A percentile compares a stretch with the other conserved stretches of the same genome.
phyloP scores from a whole-genome alignment of 2,113 vertebrate genomes.

The Cyanoliseus patagonus region DNA sequence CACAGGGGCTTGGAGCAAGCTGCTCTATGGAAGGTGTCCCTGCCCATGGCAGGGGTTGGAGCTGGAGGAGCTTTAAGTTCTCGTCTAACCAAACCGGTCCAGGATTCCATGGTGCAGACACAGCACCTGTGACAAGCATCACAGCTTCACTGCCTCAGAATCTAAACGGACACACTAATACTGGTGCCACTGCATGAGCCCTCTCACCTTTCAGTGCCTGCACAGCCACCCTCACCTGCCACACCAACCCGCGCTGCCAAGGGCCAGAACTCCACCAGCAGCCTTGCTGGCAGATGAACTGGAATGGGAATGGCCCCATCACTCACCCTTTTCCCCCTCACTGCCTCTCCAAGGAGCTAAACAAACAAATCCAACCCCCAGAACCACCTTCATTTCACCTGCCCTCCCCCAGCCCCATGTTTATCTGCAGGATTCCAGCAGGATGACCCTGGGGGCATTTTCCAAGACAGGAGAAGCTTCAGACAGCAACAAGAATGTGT shows the following conservation, averaged over 20 bases:
- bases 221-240: not conserved
- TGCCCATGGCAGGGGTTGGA: fast-evolving
- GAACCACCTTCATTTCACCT: conserved; percentile 10
- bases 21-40: not conserved
- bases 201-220: not conserved
- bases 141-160: not conserved
- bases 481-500: conserved; percentile 61
- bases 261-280: not conserved
- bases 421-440: conserved; percentile 31
- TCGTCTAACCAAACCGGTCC: not conserved
- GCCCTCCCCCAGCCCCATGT: not conserved
- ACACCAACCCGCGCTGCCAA: not conserved
- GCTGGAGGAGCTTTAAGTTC: fast-evolving
- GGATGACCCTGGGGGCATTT: conserved; percentile 37
- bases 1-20: not conserved
- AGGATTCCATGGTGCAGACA: fast-evolving
- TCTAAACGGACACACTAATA: not conserved
- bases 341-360: not conserved
- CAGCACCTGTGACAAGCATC: not conserved
- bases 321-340: not conserved
- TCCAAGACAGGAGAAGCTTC: conserved; percentile 53
- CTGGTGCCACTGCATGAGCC: not conserved
- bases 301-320: not conserved
- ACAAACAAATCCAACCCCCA: not conserved
- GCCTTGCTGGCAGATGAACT: not conserved